phyloP scores from a whole-genome alignment of 2,113 vertebrate species.

The Hippocampus barbouri region DNA sequence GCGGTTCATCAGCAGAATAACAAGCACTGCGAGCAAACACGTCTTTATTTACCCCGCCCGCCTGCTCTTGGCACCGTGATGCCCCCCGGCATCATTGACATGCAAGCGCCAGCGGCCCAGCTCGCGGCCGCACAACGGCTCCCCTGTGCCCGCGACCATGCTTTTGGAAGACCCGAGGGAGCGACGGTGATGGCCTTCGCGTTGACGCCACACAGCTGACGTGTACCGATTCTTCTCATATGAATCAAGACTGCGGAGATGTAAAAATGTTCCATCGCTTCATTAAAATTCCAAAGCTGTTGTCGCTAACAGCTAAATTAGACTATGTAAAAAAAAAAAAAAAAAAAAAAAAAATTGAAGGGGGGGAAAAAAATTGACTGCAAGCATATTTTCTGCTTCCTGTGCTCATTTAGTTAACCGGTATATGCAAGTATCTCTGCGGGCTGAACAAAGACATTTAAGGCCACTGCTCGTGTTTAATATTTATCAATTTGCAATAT shows the following conservation, averaged over 20 bases:
- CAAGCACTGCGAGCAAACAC: constrained; percentile 31
- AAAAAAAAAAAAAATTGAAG: background rate
- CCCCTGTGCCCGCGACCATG: constrained; percentile 54
- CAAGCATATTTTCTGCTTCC: background rate
- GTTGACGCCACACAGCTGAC: background rate
- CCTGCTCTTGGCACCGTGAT: constrained; percentile 25
- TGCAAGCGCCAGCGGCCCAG: constrained; percentile 52
- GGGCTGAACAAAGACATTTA: background rate
- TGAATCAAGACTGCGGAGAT: background rate
- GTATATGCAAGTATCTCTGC: background rate
- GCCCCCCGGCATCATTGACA: constrained; percentile 54
- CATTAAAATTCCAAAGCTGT: background rate
- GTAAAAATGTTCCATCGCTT: background rate
- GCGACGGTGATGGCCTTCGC: too few relatives aligned
- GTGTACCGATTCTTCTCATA: background rate
- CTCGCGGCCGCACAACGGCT: constrained; percentile 48
- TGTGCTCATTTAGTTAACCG: background rate
- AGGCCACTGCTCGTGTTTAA: background rate
- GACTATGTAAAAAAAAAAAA: background rate
- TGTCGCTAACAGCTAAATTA: background rate
- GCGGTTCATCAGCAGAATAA: constrained; percentile 6
- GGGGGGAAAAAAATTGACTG: background rate
- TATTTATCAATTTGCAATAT: too few relatives aligned
- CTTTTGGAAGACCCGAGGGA: constrained; percentile 11
- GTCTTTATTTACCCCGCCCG: constrained; percentile 32